Conservation (phyloP, 2,888 invertebrate genomes). For the Hesperia comma region DNA sequence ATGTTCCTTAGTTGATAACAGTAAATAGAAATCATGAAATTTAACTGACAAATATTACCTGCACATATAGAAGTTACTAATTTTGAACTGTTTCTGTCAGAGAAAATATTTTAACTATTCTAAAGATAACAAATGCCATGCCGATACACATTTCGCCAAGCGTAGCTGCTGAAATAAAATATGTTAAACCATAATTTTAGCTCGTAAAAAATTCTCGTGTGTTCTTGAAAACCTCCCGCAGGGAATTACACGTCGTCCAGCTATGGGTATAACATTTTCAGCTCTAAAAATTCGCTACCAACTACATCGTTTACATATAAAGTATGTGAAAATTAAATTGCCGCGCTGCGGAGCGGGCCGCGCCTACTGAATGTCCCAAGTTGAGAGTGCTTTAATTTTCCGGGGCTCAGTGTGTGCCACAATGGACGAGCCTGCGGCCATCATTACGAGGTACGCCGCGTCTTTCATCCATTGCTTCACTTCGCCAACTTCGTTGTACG, state of each 20-base stretch:
- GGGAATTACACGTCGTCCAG: constrained; percentile 16
- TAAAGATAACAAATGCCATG: background rate
- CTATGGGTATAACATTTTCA: constrained; percentile 18
- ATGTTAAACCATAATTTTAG: constrained; percentile 4
- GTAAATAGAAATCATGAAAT: constrained; percentile 15
- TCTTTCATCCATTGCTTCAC: constrained; percentile 54
- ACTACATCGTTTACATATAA: constrained; percentile 40
- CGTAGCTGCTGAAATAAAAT: constrained; percentile 4
- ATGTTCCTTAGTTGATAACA: background rate
- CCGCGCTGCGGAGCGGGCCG: constrained; percentile 28
- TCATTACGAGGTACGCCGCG: constrained; percentile 64
- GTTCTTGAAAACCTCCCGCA: constrained; percentile 9
- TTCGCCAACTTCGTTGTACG: constrained; percentile 51
- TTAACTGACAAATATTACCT: background rate
- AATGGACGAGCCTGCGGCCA: constrained; percentile 68
- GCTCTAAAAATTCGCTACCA: constrained; percentile 21
- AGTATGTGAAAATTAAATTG: constrained; percentile 41
- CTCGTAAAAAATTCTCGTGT: constrained; percentile 8
- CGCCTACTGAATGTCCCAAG: constrained; percentile 54
- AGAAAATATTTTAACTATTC: background rate
- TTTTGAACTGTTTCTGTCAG: background rate
- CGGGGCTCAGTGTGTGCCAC: constrained; percentile 62
- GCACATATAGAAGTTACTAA: background rate
- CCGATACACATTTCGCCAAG: background rate
- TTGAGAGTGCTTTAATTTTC: constrained; percentile 74